Base-by-base conservation (phyloP, 2,113 vertebrate genomes). In the Stigmatopora nigra region DNA sequence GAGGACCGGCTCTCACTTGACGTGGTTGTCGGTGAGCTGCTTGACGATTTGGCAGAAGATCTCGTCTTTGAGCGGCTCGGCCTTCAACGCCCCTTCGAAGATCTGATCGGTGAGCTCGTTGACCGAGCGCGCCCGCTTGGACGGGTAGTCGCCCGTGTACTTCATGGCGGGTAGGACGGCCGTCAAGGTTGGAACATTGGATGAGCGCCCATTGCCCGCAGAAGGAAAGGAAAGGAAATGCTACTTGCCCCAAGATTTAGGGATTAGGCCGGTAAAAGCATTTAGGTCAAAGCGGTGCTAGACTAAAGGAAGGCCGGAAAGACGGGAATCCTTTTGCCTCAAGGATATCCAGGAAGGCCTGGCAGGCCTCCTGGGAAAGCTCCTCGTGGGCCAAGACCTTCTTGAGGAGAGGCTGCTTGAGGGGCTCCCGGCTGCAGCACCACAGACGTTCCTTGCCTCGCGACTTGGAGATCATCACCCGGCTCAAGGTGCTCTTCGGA, bases 71-170 rank as follows among this genome's bases (percentile, higher is more conserved):
- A 99, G 91, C 0, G 94, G 91, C 79, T 99, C 97, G 0, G 94
- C 93, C 90, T 96, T 98, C 91, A 99, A 88, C 35, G 97, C 91
- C 7, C 93, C 93, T 79, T 99, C 97, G n/a, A 98, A 99, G 85
- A 99, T 98, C 87, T 96, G 95, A 81, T 99, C 96, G 0, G 97
- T 99, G 79, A 99, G 93, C 78, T 99, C 97, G 3, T 95, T 97
- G 73, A 97, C 92, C 0, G 92, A 94, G 38, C 95, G 95, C 0
- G 74, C 91, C 19, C 97, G 91, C 75, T 96, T 98, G 68, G 95
- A 98, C 0, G 97, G 96, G 74, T 99, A 98, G 86, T 99, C 97
- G 0, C 95, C 95, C 95, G 93, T 98, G 19, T 99, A 99, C 86
- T 97, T 98, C 87, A 99, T 91, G 67, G 97, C 58, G 4, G 96